A percentile compares a stretch with the other conserved stretches of the same genome.
Evolutionary conservation across 1,140 invertebrate species (phyloP).

Genomic region (Dendroctonus ponderosae): DNA sequence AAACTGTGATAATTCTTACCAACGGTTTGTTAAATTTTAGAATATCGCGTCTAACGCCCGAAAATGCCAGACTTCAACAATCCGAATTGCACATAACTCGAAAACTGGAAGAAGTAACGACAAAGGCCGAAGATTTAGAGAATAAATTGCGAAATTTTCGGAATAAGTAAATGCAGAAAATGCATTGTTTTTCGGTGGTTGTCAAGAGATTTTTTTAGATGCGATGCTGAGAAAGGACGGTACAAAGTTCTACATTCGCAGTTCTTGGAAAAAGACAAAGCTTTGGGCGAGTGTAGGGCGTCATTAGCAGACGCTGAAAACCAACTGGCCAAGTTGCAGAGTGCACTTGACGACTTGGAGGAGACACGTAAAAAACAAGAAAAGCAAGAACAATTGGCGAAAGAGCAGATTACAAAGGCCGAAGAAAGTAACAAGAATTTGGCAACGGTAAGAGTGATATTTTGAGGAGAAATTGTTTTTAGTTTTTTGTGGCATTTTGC

Average conservation of each 20-base stretch:
- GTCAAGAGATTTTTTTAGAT: constrained; percentile 5
- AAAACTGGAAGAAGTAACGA: constrained; percentile 50
- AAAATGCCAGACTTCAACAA: constrained; percentile 54
- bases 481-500: constrained; percentile 17
- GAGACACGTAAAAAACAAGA: constrained; percentile 37
- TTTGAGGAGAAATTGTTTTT: neutral
- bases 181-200: constrained; percentile 2
- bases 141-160: constrained; percentile 32
- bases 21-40: constrained; percentile 1
- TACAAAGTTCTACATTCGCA: constrained; percentile 32
- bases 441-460: constrained; percentile 33
- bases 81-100: constrained; percentile 56
- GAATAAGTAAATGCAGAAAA: constrained; percentile 30
- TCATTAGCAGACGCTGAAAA: constrained; percentile 28
- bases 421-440: constrained; percentile 31
- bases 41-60: constrained; percentile 52
- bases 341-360: constrained; percentile 36
- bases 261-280: constrained; percentile 36
- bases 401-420: constrained; percentile 38
- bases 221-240: constrained; percentile 37
- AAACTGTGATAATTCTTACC: neutral
- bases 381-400: constrained; percentile 40
- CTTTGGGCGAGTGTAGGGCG: constrained; percentile 29
- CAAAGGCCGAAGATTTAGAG: constrained; percentile 28
- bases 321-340: constrained; percentile 34